These are phyloP conservation scores for Rhagonycha fulva DNA, from an alignment of 2,888 invertebrate genomes.

Conservation along the genomic window DNA sequence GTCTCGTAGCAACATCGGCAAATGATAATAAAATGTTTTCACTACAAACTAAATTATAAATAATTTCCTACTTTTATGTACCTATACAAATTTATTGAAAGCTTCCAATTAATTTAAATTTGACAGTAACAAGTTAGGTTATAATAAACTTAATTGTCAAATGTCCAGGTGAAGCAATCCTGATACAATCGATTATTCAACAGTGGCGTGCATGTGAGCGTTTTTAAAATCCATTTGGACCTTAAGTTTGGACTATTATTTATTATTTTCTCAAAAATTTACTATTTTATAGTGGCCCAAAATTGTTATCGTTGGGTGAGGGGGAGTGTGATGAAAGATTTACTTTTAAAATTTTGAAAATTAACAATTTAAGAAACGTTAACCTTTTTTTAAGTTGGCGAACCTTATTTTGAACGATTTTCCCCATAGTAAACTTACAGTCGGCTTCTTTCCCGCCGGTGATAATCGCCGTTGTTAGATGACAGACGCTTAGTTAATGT, in stretches of 20 bases:
- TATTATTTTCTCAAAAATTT: no score
- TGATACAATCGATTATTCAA: no score
- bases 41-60: background rate
- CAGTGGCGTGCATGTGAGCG: no score
- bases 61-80: background rate
- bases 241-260: no score
- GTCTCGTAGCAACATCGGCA: constrained; percentile 21
- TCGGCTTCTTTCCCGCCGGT: background rate
- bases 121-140: background rate
- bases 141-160: background rate
- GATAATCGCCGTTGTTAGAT: background rate
- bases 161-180: background rate
- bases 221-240: no score
- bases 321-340: background rate
- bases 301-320: no score
- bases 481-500: background rate
- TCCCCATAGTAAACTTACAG: background rate
- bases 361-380: background rate
- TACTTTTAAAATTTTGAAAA: background rate
- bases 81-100: background rate
- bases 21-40: background rate
- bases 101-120: background rate
- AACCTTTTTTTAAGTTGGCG: background rate
- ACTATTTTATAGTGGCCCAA: no score
- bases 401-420: background rate